A percentile compares a stretch with the other conserved stretches of the same genome.
phyloP scores from a whole-genome alignment of 2,797 vertebrate species.

The Clarias platycephalus region DNA sequence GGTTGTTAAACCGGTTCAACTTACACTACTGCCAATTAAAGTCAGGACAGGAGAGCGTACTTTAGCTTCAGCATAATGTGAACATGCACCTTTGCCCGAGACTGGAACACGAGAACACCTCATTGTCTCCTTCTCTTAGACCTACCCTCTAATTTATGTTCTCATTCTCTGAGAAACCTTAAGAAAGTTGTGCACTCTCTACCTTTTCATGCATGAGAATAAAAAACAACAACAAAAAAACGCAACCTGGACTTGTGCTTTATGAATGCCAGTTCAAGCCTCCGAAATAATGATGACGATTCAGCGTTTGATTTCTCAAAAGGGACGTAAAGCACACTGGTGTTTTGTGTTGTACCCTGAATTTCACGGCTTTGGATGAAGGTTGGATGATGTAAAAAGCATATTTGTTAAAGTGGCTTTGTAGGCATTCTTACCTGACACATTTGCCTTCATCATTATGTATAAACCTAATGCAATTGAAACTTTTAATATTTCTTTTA shows the following conservation, averaged over 20 bases:
- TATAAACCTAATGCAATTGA: too few species aligned
- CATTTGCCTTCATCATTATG: background rate
- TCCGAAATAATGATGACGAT: slow-evolving; percentile 42
- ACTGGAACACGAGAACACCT: slow-evolving; percentile 62
- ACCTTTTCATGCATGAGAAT: slow-evolving; percentile 4
- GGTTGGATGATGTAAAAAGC: background rate
- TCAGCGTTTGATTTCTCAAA: slow-evolving; percentile 39
- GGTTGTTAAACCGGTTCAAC: slow-evolving; percentile 13
- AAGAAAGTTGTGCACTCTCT: background rate
- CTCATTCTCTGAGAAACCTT: slow-evolving; percentile 34
- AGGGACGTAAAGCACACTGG: slow-evolving; percentile 36
- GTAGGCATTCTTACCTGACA: background rate
- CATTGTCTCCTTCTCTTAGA: slow-evolving; percentile 53
- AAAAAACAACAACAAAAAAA: background rate
- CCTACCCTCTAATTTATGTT: slow-evolving; percentile 26
- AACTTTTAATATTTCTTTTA: background rate
- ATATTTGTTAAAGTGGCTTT: background rate
- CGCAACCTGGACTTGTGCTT: background rate
- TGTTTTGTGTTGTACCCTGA: background rate
- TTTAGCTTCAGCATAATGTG: slow-evolving; percentile 30
- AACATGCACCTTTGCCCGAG: slow-evolving; percentile 33
- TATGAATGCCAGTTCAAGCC: background rate
- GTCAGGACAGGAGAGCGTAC: slow-evolving; percentile 55
- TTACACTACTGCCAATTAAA: slow-evolving; percentile 18
- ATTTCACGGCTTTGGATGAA: too few species aligned